Base-by-base conservation (phyloP, 2,888 invertebrate genomes). In the Theretra japonica region DNA sequence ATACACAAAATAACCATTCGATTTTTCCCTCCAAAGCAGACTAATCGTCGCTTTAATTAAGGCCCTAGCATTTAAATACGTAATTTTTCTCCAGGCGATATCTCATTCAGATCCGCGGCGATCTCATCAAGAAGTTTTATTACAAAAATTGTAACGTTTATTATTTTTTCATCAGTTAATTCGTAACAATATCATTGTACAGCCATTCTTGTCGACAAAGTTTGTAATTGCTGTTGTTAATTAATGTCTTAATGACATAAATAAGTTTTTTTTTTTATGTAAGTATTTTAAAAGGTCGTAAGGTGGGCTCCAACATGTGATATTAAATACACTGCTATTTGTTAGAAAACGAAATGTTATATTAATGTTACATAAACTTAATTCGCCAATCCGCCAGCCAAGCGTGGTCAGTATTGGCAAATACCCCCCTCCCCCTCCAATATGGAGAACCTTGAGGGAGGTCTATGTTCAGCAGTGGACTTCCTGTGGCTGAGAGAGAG, bases 221-320 rank as follows among this genome's bases (percentile, higher is more conserved):
- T 88, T 87, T 80, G 80, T 82, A 80, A 88, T 87, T 87, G 86
- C 88, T 88, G 86, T 68, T 71, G 68, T 72, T 79, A 80, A 81
- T 81, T 80, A 82, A 80, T 75, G 79, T 82, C 74, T 79, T 86
- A 84, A 86, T 86, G 85, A 84, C 79, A 19, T 8, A 33, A 30
- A 8, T n/a, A n/a, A n/a, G n/a, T n/a, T n/a, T n/a, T n/a, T n/a
- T n/a, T n/a, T n/a, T n/a, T n/a, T n/a, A 15, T 15, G 41, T 41
- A 41, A 41, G 41, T 3, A 15, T 41, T 41, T 41, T 41, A 15
- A 11, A 41, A 15, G 41, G 15, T 15, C 41, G 15, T 41, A 0
- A 41, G 1, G 11, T 41, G 3, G 41, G 2, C 2, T 28, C 28
- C 3, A 28, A 28, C 28, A 28, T 28, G 5, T 2, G 28, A 28